Evolutionary conservation across 2,113 vertebrate species (phyloP), one percentile per base, ranked within the genome.

Genomic region (Todiramphus chloris): DNA sequence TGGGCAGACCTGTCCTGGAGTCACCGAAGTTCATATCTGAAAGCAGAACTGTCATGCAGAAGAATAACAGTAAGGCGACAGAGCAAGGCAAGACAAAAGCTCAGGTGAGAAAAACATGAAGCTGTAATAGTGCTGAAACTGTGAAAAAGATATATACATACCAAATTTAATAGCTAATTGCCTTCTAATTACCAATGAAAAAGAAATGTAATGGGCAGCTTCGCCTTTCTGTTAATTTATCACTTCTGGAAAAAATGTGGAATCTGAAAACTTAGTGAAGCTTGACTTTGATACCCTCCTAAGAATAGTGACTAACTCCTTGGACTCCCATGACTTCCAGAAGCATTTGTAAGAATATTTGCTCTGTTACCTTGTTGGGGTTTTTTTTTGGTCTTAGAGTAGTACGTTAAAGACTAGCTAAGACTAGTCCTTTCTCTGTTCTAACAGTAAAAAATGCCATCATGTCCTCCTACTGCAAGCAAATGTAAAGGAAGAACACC

Each of bases 101-200:
- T 60, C 92, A 96, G 96, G 96, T 97, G 62, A 94, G 76, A 19
- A 59, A 93, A 92, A 58, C 11, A 50, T 1, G 2, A 82, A 87
- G 35, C 43, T 63, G 5, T 74, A 72, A 41, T 55, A 70, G 10
- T 51, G 18, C 23, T 81, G 56, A 89, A 84, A 33, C 56, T 73
- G 24, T 74, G 56, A 78, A n/a, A 60, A 70, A 15, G 18, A 60
- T 43, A 43, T 43, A 43, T 43, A 9, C 3, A 23, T 66, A 62
- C 11, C 27, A 69, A 69, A 15, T 70, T 79, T 88, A 58, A 39
- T 51, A 35, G 63, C 31, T 59, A 51, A 46, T 24, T 60, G 39
- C 16, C 31, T 78, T 93, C 37, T 63, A 82, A 75, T 88, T 82
- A 66, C n/a, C 16, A 79, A 6, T 76, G 39, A 66, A 91, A 76